These are phyloP conservation scores for Gandaritis pyraliata DNA, from an alignment of 2,888 invertebrate genomes.

Conservation along the genomic window DNA sequence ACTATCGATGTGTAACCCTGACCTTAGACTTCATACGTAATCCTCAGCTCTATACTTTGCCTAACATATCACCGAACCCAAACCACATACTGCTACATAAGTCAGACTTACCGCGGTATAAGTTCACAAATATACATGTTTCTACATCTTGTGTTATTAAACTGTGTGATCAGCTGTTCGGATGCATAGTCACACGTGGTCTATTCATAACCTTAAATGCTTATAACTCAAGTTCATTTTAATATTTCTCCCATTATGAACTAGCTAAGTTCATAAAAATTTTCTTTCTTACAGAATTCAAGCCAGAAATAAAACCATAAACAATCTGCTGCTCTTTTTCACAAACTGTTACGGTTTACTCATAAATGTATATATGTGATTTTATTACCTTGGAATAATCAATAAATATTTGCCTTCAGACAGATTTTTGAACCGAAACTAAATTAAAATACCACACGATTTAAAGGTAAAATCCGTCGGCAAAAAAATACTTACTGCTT, in stretches of 20 bases:
- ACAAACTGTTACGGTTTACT: conserved; percentile 4
- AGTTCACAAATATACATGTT: background rate
- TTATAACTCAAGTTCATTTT: background rate
- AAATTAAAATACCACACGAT: background rate
- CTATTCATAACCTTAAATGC: no score
- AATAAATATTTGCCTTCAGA: background rate
- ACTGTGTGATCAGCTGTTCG: conserved; percentile 15
- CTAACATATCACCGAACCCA: conserved; percentile 16
- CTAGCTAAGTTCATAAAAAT: background rate
- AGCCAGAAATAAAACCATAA: conserved; percentile 1
- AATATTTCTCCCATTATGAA: background rate
- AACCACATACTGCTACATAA: conserved; percentile 3
- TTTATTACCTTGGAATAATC: background rate
- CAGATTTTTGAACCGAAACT: background rate
- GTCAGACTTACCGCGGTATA: background rate
- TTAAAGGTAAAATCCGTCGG: no score
- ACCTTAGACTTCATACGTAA: conserved; percentile 33
- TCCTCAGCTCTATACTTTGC: conserved; percentile 18
- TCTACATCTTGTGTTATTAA: background rate
- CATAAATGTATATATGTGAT: conserved; percentile 8
- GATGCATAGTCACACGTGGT: background rate
- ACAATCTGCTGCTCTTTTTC: background rate
- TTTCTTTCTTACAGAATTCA: background rate
- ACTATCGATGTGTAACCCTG: conserved; percentile 18
- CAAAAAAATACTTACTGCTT: no score